Evolutionary conservation across 2,113 vertebrate species (phyloP).

Genomic region (Cepphus grylle): DNA sequence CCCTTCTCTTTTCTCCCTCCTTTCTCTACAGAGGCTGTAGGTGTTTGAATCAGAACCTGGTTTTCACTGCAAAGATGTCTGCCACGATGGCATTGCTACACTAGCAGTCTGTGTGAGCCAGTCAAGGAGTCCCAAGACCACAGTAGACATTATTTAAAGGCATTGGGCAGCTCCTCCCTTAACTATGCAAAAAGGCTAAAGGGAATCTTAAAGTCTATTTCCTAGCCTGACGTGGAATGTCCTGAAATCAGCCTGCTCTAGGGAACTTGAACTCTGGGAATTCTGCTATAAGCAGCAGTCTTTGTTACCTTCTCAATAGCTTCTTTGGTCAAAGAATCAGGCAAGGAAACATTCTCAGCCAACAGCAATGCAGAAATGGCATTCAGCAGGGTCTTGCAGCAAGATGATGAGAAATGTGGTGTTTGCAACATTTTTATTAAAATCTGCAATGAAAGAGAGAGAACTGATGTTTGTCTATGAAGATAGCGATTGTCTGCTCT

Average conservation of each 20-base stretch:
- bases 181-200: background rate
- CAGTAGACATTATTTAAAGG: background rate
- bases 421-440: conserved; percentile 75
- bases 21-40: background rate
- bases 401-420: conserved; percentile 72
- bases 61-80: background rate
- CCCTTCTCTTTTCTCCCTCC: background rate
- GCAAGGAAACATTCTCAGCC: conserved; percentile 80
- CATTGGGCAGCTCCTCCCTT: background rate
- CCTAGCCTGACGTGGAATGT: background rate
- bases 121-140: background rate
- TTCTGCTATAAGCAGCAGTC: background rate
- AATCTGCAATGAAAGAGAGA: conserved; percentile 68
- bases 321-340: conserved; percentile 75
- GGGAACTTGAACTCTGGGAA: background rate
- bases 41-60: background rate
- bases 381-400: conserved; percentile 79
- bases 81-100: background rate
- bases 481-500: background rate
- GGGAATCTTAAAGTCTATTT: background rate
- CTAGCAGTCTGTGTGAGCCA: background rate
- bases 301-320: conserved; percentile 81
- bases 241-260: background rate
- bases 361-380: conserved; percentile 84
- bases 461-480: background rate